phyloP scores from a whole-genome alignment of 2,797 vertebrate species.

The Selene dorsalis region DNA sequence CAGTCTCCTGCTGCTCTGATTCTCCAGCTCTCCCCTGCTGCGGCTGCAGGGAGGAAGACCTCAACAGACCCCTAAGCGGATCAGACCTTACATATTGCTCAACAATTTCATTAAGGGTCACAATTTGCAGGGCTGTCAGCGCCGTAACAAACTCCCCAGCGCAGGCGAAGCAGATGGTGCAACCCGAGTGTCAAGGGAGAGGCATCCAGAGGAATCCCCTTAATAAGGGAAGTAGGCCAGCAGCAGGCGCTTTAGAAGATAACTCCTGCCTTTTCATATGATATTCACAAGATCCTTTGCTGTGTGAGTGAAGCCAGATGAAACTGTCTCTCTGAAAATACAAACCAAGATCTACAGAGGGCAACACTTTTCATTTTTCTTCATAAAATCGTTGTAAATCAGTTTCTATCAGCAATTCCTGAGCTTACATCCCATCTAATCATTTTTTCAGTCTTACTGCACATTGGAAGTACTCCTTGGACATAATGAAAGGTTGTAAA shows the following conservation, averaged over 20 bases:
- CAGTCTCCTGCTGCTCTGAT: conserved; percentile 39
- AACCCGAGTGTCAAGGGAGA: conserved; percentile 45
- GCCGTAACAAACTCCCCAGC: conserved; percentile 66
- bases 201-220: conserved; percentile 69
- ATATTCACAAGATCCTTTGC: conserved; percentile 27
- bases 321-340: too few relatives aligned
- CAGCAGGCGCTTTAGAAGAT: conserved; percentile 46
- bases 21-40: conserved; percentile 33
- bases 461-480: not conserved
- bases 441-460: not conserved
- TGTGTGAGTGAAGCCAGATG: conserved; percentile 11
- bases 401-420: conserved; percentile 2
- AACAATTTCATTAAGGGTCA: conserved; percentile 78
- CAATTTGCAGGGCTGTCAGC: conserved; percentile 66
- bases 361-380: conserved; percentile 5
- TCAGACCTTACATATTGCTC: conserved; percentile 72
- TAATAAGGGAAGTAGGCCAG: conserved; percentile 61
- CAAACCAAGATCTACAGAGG: too few relatives aligned
- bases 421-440: not conserved
- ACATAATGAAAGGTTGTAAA: not conserved
- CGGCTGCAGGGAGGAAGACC: conserved; percentile 46
- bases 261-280: conserved; percentile 47
- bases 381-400: not conserved
- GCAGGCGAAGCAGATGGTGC: conserved; percentile 72
- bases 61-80: conserved; percentile 60